Evolutionary conservation across 2,113 vertebrate genomes (phyloP).

Genomic region (Melanerpes aurifrons): DNA sequence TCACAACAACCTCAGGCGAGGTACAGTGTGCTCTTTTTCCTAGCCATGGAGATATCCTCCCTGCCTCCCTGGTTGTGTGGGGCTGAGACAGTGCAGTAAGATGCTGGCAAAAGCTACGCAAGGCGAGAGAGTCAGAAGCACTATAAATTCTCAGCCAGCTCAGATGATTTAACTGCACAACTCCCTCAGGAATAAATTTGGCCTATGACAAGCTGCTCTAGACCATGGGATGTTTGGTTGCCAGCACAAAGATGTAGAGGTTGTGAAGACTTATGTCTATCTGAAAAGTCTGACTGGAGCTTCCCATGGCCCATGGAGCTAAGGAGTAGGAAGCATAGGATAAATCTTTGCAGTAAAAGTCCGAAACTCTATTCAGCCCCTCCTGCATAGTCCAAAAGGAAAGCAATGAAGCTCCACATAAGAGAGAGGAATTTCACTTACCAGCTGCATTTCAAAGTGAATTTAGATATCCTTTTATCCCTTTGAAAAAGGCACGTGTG

Average conservation of each 20-base stretch:
- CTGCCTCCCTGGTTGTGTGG: background rate
- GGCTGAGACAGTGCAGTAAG: background rate
- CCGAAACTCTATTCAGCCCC: background rate
- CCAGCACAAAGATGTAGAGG: background rate
- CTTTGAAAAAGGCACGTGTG: background rate
- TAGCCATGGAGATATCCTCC: background rate
- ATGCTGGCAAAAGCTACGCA: background rate
- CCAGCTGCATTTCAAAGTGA: constrained; percentile 26
- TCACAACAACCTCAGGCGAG: background rate
- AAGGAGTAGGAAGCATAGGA: background rate
- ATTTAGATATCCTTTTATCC: background rate
- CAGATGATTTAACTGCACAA: background rate
- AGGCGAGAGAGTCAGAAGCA: background rate
- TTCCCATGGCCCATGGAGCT: background rate
- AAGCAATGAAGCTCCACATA: background rate
- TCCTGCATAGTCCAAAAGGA: background rate
- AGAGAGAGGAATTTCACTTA: background rate
- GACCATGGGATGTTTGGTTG: background rate
- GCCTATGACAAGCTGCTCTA: background rate
- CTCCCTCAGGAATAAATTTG: background rate
- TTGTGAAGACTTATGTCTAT: background rate
- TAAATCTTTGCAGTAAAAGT: background rate
- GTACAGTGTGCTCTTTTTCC: background rate
- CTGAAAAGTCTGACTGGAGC: background rate
- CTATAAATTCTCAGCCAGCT: background rate